Evolutionary conservation across 2,797 vertebrate species (phyloP), one percentile per base, ranked within the genome.

Genomic region (Gymnothorax reevesii): DNA sequence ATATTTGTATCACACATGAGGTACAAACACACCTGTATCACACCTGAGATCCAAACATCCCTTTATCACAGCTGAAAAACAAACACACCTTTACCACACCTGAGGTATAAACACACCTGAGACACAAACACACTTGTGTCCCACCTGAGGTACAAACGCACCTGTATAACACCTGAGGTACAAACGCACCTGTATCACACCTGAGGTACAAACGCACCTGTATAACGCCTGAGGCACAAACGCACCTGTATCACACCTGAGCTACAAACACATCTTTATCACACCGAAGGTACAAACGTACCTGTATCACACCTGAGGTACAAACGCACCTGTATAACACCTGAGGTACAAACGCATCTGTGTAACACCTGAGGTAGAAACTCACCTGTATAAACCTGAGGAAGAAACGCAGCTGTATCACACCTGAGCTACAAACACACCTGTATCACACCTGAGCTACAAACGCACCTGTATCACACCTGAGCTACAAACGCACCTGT

Each of bases 91-190:
- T 4, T 64, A 33, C 17, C 71, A 79, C 60, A 59, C 84, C 77
- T 3, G 57, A 57, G 2, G n/a, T n/a, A n/a, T n/a, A 60, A 9
- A 60, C 59, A 60, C 87, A 99, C 98, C 98, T 99, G 92, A 52
- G 82, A 85, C 55, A 8, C 20, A 85, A 69, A 17, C 4, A n/a
- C 6, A 82, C 42, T 55, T 83, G 7, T 64, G 27, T 22, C 71
- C 42, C 87, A 99, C 98, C 98, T 99, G 92, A 54, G 82, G 84
- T 57, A 8, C 20, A 85, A 69, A 17, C 20, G 10, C 4, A 82
- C 42, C 59, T 82, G 6, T 62, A 27, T 15, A 55, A 59, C 60
- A 59, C 84, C 82, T 3, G 59, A 60, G 59, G 0, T 12, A 20
- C 7, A 85, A 69, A 17, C 20, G 10, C 4, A 75, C 42, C 59